Base-by-base conservation (phyloP, 2,888 invertebrate species). In the Aricia artaxerxes region DNA sequence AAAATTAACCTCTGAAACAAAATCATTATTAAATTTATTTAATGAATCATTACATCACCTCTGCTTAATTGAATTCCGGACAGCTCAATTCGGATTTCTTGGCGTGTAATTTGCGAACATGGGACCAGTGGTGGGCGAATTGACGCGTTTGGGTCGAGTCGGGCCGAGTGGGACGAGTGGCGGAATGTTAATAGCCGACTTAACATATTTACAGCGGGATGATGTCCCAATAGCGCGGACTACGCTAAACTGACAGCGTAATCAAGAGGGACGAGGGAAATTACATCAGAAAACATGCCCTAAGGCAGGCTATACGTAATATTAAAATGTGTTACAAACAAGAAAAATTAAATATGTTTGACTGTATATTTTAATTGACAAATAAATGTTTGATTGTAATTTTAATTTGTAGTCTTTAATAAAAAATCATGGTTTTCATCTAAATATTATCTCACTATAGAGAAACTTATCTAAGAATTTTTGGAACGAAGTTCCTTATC, bases 161-260 rank as follows among this genome's bases (percentile, higher is more conserved):
- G 35, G 69, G 1, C 35, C 64, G 13, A 38, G 38, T 35, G 13
- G 64, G 69, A 6, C 35, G 69, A 69, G 69, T 38, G 69, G 35
- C 69, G 35, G 69, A 35, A 69, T 38, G 35, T 64, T 69, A 69
- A 69, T 69, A 35, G 69, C 35, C 38, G 69, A 69, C 69, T 69
- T 35, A 69, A 69, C 64, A 69, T 69, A 69, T 38, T 69, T 11
- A 38, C 13, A 38, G 69, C 0, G n/a, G 4, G 31, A 31, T 11
- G 64, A 69, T 61, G 24, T 61, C 4, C 61, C 61, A 61, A 7
- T 57, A 57, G 7, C n/a, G 24, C 24, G 7, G 61, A 24, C 49
- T 49, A 49, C 49, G 49, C 49, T 49, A 6, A 61, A 1, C 61
- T 61, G n/a, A 61, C 61, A 61, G 57, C 1, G 16, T 24, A 24